phyloP scores from a whole-genome alignment of 2,113 vertebrate species.

The Mesoclemmys tuberculata region DNA sequence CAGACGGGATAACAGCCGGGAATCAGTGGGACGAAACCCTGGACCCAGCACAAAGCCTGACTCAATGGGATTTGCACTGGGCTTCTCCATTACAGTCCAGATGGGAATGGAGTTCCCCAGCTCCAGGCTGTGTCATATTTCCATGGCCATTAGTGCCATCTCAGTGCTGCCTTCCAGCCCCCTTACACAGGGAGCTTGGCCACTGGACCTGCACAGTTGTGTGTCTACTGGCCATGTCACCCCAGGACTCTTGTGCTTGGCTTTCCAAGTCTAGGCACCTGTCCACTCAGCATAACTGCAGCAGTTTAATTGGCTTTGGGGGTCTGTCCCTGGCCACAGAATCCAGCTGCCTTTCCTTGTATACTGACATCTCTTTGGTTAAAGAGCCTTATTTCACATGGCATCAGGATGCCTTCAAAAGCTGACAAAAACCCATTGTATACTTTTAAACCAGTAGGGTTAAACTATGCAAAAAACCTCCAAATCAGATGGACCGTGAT shows the following conservation, averaged over 20 bases:
- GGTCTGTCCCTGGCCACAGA: neutral
- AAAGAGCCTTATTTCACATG: neutral
- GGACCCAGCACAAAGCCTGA: neutral
- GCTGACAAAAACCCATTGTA: neutral
- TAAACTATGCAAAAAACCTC: neutral
- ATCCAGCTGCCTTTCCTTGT: neutral
- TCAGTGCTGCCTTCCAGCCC: neutral
- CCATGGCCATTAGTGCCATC: too few species aligned
- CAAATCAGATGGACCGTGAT: neutral
- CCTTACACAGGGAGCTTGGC: neutral
- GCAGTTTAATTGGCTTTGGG: neutral
- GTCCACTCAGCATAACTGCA: neutral
- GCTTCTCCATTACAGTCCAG: neutral
- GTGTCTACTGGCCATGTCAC: neutral
- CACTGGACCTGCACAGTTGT: neutral
- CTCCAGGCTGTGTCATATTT: neutral
- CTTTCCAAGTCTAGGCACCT: neutral
- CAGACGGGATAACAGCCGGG: neutral
- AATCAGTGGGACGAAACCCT: neutral
- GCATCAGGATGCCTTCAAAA: neutral
- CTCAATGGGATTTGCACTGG: neutral
- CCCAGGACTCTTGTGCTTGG: neutral
- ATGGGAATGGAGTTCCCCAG: neutral
- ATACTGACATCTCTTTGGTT: neutral
- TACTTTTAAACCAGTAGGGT: neutral